These are phyloP conservation scores for Siphonodentalium dalli DNA, from an alignment of 2,888 invertebrate genomes.

Conservation along the genomic window DNA sequence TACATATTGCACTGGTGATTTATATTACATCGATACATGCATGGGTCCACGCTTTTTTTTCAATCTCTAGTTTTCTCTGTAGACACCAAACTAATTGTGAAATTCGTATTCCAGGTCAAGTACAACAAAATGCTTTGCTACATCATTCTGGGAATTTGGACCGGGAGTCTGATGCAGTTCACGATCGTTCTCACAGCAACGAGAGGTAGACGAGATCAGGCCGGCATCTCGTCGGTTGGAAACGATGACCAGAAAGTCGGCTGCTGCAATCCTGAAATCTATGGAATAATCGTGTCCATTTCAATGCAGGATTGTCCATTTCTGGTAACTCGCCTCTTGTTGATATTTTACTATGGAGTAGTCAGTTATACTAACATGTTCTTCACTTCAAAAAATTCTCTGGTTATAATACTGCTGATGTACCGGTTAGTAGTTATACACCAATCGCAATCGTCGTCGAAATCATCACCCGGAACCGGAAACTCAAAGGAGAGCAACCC, in stretches of 20 bases:
- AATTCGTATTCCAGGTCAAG: slow-evolving; percentile 46
- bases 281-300: slow-evolving; percentile 56
- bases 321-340: slow-evolving; percentile 70
- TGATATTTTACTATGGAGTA: slow-evolving; percentile 86
- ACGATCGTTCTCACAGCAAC: slow-evolving; percentile 92
- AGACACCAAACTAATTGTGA: not conserved
- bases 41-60: not conserved
- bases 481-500: too few relatives aligned
- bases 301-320: slow-evolving; percentile 63
- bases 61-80: not conserved
- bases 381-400: slow-evolving; percentile 89
- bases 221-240: slow-evolving; percentile 34
- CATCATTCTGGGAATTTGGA: slow-evolving; percentile 87
- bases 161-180: slow-evolving; percentile 92
- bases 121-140: slow-evolving; percentile 81
- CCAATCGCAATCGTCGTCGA: too few relatives aligned
- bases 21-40: too few relatives aligned
- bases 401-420: slow-evolving; percentile 86
- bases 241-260: slow-evolving; percentile 20
- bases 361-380: slow-evolving; percentile 96
- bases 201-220: slow-evolving; percentile 56
- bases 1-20: too few relatives aligned
- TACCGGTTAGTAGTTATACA: slow-evolving; percentile 74
- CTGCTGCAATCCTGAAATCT: slow-evolving; percentile 50
- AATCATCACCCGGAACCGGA: too few relatives aligned